Conservation (phyloP, 2,888 invertebrate genomes). For the Gryllus longicercus region DNA sequence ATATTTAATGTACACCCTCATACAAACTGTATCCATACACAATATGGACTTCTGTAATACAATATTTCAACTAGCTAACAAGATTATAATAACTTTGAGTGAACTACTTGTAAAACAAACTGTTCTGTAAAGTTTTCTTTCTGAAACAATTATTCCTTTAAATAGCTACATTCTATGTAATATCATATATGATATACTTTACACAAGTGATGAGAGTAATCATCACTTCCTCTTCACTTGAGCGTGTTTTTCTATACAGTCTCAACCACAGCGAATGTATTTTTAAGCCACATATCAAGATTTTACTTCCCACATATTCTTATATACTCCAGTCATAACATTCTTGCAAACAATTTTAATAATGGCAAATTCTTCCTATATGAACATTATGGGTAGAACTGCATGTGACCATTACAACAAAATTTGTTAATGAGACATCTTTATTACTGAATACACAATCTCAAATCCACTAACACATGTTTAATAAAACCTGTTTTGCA, state of each 20-base stretch:
- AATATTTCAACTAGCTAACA: conserved; percentile 26
- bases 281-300: neutral
- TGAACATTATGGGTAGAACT: no score
- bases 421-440: no score
- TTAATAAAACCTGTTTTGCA: no score
- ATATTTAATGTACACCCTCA: neutral
- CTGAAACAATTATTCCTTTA: conserved; percentile 6
- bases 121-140: conserved; percentile 23
- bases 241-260: neutral
- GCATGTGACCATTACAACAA: no score
- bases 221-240: conserved; percentile 1
- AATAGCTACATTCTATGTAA: conserved; percentile 17
- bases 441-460: no score
- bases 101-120: conserved; percentile 31
- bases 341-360: no score
- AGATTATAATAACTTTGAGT: conserved; percentile 27
- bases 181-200: conserved; percentile 11
- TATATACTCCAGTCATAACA: no score
- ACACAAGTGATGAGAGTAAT: neutral
- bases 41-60: conserved; percentile 28
- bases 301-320: no score
- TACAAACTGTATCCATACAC: conserved; percentile 33
- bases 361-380: no score
- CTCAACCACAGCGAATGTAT: neutral
- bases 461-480: no score